Conservation (phyloP, 2,888 invertebrate genomes). For the Athetis lepigone region DNA sequence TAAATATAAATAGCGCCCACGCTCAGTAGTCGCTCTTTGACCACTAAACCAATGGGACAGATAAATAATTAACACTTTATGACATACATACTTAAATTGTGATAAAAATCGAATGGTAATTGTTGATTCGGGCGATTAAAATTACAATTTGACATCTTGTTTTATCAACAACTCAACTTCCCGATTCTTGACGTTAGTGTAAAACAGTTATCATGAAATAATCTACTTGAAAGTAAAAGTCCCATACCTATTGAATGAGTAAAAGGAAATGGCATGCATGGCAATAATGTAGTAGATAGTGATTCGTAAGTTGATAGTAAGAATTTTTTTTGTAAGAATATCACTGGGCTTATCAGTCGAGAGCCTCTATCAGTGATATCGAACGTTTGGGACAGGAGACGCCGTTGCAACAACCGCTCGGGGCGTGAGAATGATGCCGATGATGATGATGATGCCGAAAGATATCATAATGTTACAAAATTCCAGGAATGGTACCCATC, state of each 20-base stretch:
- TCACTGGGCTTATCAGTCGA: conserved; percentile 58
- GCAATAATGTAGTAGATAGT: conserved; percentile 59
- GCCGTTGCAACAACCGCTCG: conserved; percentile 9
- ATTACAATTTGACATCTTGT: too few relatives aligned
- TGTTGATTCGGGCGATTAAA: too few relatives aligned
- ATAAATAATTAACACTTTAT: too few relatives aligned
- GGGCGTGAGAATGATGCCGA: conserved; percentile 35
- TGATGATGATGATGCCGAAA: conserved; percentile 14
- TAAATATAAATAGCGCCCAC: too few relatives aligned
- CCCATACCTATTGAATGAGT: conserved; percentile 22
- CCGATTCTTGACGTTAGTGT: too few relatives aligned
- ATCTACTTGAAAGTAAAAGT: neutral
- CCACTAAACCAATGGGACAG: too few relatives aligned
- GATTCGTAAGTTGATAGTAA: conserved; percentile 61
- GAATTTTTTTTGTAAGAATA: too few relatives aligned
- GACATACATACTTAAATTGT: too few relatives aligned
- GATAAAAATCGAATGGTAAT: too few relatives aligned
- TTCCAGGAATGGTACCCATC: too few relatives aligned
- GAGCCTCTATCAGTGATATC: conserved; percentile 59
- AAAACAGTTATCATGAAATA: neutral
- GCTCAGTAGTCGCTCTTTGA: too few relatives aligned
- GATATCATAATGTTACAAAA: conserved; percentile 42
- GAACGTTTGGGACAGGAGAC: conserved; percentile 39
- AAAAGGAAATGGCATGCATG: conserved; percentile 39
- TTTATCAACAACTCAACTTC: too few relatives aligned